Percentiles rank a stretch among this genome's conserved stretches.
Evolutionary conservation across 2,888 invertebrate species (phyloP).

Genomic region (Cephus spinipes): DNA sequence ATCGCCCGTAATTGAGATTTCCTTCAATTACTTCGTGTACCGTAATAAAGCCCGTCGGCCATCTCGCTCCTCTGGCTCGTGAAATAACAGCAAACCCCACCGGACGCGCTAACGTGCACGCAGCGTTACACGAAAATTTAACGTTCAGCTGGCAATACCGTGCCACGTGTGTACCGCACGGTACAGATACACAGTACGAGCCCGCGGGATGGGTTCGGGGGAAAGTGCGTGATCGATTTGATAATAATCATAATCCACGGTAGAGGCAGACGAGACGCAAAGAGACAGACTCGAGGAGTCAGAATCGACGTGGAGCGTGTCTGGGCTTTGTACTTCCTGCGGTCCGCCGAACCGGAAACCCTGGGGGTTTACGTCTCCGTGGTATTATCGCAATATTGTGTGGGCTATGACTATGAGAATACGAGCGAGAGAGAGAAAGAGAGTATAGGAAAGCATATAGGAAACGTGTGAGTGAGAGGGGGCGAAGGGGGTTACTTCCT

Average conservation of each 20-base stretch:
- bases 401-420: background rate
- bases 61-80: background rate
- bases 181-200: background rate
- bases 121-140: background rate
- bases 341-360: background rate
- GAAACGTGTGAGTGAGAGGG: background rate
- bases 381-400: background rate
- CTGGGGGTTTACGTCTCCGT: background rate
- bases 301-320: background rate
- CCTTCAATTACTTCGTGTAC: slow-evolving; percentile 34
- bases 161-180: background rate
- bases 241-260: background rate
- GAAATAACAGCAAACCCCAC: background rate
- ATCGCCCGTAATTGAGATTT: slow-evolving; percentile 47
- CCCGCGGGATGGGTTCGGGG: background rate
- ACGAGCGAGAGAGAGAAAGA: background rate
- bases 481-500: background rate
- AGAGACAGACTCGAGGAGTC: background rate
- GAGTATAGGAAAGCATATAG: background rate
- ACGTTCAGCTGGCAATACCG: background rate
- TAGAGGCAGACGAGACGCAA: background rate
- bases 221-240: background rate
- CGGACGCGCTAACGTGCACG: background rate
- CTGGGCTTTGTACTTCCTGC: background rate
- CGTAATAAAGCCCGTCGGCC: background rate